Evolutionary conservation across 64 coral and sea anemone species (phyloP).

Genomic region (Montipora efflorescens): DNA sequence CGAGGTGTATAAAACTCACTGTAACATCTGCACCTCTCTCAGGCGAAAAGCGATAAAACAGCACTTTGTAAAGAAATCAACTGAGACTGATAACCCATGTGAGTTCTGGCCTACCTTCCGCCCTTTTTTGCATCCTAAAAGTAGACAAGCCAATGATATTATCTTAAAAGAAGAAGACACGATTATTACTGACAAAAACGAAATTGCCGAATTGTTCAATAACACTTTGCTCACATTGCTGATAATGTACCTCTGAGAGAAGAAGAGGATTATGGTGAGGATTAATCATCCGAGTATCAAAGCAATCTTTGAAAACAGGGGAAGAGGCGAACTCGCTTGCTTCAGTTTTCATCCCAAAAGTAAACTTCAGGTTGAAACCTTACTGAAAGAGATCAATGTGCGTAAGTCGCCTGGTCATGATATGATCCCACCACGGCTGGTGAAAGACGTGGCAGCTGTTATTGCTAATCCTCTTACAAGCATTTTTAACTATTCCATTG

Average conservation of each 20-base stretch:
- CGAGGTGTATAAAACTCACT: slow-evolving; percentile 25
- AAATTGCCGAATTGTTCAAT: slow-evolving; percentile 58
- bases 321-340: background rate
- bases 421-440: slow-evolving; percentile 28
- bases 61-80: slow-evolving; percentile 53
- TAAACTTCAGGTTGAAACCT: background rate
- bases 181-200: slow-evolving; percentile 39
- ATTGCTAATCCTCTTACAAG: slow-evolving; percentile 27
- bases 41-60: slow-evolving; percentile 50
- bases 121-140: slow-evolving; percentile 54
- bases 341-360: slow-evolving; percentile 20
- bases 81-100: slow-evolving; percentile 1
- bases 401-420: slow-evolving; percentile 29
- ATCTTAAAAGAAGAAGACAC: background rate
- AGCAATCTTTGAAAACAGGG: slow-evolving; percentile 11
- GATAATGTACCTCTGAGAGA: slow-evolving; percentile 5
- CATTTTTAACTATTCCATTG: slow-evolving; percentile 48
- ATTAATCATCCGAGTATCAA: slow-evolving; percentile 27
- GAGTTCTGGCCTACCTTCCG: slow-evolving; percentile 56
- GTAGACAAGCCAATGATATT: slow-evolving; percentile 61
- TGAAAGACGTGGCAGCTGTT: slow-evolving; percentile 23
- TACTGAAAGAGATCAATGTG: slow-evolving; percentile 34
- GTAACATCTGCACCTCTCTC: slow-evolving; percentile 60
- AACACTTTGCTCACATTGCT: slow-evolving; percentile 55
- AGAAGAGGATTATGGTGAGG: slow-evolving; percentile 2